Conservation (phyloP, 2,797 vertebrate species). For the Paramormyrops hopkinsi region DNA sequence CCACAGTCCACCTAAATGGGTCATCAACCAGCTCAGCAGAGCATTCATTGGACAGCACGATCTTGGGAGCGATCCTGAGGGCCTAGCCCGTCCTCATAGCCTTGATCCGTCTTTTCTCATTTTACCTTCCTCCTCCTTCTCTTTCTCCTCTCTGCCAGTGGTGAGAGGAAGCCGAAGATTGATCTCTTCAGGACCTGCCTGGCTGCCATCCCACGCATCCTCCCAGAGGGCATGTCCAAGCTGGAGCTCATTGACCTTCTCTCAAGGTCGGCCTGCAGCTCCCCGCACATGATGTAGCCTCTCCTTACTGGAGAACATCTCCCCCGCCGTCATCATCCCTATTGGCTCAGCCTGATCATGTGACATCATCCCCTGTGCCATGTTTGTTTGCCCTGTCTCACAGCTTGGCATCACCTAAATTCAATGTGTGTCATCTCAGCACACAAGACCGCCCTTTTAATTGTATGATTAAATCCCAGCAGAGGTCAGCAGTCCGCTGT, state of each 20-base stretch:
- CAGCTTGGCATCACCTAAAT: neutral
- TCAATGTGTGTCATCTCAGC: neutral
- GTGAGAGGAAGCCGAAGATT: conserved; percentile 97
- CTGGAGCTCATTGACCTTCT: conserved; percentile 92
- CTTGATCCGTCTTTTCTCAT: neutral
- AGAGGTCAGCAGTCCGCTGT: neutral
- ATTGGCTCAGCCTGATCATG: neutral
- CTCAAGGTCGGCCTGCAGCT: conserved; percentile 68
- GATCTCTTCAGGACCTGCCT: conserved; percentile 96
- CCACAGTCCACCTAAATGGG: neutral
- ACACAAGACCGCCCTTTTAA: neutral
- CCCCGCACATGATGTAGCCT: neutral
- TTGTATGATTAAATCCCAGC: neutral
- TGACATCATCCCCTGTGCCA: too few relatives aligned
- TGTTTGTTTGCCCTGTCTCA: neutral
- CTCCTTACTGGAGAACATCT: neutral
- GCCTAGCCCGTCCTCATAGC: neutral
- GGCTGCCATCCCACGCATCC: conserved; percentile 90
- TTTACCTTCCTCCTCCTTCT: conserved; percentile 1
- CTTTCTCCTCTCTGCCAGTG: conserved; percentile 58
- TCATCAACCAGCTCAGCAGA: neutral
- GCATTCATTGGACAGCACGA: neutral
- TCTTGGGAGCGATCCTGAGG: neutral
- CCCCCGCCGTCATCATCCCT: neutral
- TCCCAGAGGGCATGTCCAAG: conserved; percentile 97